A percentile compares a stretch with the other conserved stretches of the same genome.
phyloP scores from a whole-genome alignment of 2,113 vertebrate species.

The Thinocorus orbignyianus region DNA sequence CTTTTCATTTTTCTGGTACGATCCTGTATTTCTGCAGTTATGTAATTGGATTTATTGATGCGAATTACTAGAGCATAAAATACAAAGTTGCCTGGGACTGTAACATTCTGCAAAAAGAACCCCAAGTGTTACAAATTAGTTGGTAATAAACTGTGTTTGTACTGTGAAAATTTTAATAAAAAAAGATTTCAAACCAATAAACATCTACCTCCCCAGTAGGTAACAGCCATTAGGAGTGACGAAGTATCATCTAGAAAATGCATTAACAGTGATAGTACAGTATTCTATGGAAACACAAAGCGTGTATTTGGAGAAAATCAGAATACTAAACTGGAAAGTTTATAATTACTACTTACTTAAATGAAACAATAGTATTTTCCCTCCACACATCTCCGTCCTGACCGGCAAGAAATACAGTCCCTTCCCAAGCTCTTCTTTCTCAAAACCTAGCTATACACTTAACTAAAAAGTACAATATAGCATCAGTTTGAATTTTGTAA shows the following conservation, averaged over 20 bases:
- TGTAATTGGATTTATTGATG: not conserved
- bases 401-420: not conserved
- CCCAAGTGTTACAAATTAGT: not conserved
- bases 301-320: not conserved
- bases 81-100: not conserved
- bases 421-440: not conserved
- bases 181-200: not conserved
- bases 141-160: not conserved
- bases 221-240: not conserved
- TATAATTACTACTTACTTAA: not conserved
- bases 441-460: not conserved
- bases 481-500: not conserved
- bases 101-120: not conserved
- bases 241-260: not conserved
- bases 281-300: not conserved
- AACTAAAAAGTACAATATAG: not conserved
- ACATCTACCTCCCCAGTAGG: not conserved
- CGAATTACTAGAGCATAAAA: not conserved
- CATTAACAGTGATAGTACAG: not conserved
- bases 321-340: not conserved
- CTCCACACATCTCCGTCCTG: not conserved
- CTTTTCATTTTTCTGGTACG: not conserved
- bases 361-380: not conserved
- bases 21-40: not conserved
- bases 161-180: not conserved